phyloP scores from a whole-genome alignment of 1,140 invertebrate genomes.

The Marisa cornuarietis region DNA sequence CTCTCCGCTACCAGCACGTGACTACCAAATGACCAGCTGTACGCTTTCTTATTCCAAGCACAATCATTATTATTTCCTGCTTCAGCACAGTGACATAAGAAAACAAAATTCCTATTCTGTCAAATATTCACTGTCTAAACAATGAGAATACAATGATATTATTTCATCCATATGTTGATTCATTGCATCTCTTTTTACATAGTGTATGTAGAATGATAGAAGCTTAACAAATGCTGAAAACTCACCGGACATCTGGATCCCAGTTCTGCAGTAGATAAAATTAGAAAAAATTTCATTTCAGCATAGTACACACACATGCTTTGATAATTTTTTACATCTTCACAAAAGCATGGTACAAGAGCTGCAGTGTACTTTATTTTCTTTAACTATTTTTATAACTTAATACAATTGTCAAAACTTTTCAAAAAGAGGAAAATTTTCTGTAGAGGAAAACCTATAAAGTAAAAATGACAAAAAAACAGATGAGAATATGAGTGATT shows the following conservation, averaged over 20 bases:
- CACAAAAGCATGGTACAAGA: not conserved
- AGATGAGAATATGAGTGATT: no score
- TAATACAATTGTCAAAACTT: no score
- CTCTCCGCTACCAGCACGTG: no score
- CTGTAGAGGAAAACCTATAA: no score
- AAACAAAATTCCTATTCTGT: no score
- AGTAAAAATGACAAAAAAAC: no score
- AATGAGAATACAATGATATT: not conserved
- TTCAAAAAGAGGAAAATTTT: no score
- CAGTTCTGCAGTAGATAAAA: conserved; percentile 75
- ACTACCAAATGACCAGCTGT: no score
- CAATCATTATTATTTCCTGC: no score
- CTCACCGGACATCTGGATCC: conserved; percentile 88
- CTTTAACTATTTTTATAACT: not conserved
- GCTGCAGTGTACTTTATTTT: not conserved
- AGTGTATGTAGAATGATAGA: no score
- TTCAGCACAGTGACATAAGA: no score
- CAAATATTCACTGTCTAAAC: not conserved
- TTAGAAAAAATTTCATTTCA: not conserved
- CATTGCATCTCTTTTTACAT: not conserved
- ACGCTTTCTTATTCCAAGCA: no score
- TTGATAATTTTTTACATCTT: not conserved
- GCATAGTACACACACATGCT: not conserved
- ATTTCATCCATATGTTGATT: not conserved
- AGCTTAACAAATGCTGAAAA: not conserved